Base-by-base conservation (phyloP, 2,888 invertebrate genomes). In the Cerceris rybyensis region DNA sequence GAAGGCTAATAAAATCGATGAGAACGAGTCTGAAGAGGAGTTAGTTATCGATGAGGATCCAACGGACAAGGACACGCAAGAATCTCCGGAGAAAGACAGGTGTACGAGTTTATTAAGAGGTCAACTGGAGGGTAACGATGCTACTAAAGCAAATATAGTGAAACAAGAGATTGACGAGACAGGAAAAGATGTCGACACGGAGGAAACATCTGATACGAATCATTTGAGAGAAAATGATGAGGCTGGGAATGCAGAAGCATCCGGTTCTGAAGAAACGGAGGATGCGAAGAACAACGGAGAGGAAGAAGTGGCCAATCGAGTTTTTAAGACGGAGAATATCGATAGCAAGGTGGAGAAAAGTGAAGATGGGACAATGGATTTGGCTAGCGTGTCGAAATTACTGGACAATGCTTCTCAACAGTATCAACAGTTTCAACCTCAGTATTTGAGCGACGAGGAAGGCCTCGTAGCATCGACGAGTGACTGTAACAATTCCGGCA, bases 391-490 rank as follows among this genome's bases (percentile, higher is more conserved):
- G 0, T 95, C 96, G 0, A 94, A 95, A 80, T 93, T 97, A 50
- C 92, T 97, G 70, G 96, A 96, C 88, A 96, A 97, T 78, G 97
- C 98, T 0, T 93, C 93, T 6, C 93, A 93, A 7, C 93, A 94
- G 78, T 92, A 92, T 50, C 91, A 90, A 7, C 91, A 92, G 17
- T 92, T 92, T 69, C 91, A 91, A 65, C 87, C 91, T 0, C 91
- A 91, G 54, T 90, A 92, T 64, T 85, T 91, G 85, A 94, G 93
- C 88, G 96, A 96, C 90, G 96, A 96, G 83, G 97, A 97, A 90
- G 97, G 97, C 14, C 94, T 97, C 0, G 95, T 97, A 0, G 97
- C 97, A 4, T 96, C 96, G 7, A 96, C 96, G 13, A 97, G 97
- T 85, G 97, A 97, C 91, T 96, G 96, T 86, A 97, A 96, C 88